These are phyloP conservation scores for Andrena marginata DNA, from an alignment of 2,888 invertebrate species.

Conservation along the genomic window DNA sequence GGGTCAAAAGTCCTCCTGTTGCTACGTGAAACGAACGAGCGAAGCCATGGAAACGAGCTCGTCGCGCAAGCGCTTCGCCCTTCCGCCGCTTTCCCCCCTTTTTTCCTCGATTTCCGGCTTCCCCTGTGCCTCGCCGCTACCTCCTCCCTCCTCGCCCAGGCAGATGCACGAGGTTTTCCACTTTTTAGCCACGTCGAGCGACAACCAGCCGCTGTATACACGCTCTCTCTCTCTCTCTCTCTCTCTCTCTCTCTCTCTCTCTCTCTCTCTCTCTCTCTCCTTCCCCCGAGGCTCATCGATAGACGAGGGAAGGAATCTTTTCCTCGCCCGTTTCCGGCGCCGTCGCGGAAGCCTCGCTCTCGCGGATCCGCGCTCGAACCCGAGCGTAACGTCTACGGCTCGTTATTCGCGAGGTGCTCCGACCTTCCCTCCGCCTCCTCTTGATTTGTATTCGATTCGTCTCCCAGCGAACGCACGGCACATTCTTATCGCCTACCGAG, in stretches of 20 bases:
- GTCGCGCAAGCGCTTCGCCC: conserved; percentile 70
- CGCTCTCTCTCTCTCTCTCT: too few relatives aligned
- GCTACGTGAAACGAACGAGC: conserved; percentile 76
- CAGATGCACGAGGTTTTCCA: conserved; percentile 57
- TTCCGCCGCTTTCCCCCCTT: conserved; percentile 62
- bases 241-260: too few relatives aligned
- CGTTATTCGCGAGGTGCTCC: conserved; percentile 29
- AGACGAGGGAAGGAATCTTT: not conserved
- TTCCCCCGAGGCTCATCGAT: not conserved
- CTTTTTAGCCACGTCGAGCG: conserved; percentile 25
- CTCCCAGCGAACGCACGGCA: conserved; percentile 45
- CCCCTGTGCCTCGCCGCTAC: not conserved
- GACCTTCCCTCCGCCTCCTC: conserved; percentile 30
- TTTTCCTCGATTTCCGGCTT: conserved; percentile 67
- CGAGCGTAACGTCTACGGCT: conserved; percentile 18
- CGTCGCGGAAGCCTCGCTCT: conserved; percentile 9
- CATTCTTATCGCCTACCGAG: conserved; percentile 57
- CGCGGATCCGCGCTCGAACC: conserved; percentile 15
- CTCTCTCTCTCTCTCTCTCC: too few relatives aligned
- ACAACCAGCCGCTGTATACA: not conserved
- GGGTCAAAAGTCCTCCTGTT: conserved; percentile 79
- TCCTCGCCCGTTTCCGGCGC: conserved; percentile 4
- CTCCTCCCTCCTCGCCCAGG: not conserved
- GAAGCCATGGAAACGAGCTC: conserved; percentile 76
- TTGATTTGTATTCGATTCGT: conserved; percentile 60